Evolutionary conservation across 2,113 vertebrate genomes (phyloP), one percentile per base, ranked within the genome.

Genomic region (Aleadryas rufinucha): DNA sequence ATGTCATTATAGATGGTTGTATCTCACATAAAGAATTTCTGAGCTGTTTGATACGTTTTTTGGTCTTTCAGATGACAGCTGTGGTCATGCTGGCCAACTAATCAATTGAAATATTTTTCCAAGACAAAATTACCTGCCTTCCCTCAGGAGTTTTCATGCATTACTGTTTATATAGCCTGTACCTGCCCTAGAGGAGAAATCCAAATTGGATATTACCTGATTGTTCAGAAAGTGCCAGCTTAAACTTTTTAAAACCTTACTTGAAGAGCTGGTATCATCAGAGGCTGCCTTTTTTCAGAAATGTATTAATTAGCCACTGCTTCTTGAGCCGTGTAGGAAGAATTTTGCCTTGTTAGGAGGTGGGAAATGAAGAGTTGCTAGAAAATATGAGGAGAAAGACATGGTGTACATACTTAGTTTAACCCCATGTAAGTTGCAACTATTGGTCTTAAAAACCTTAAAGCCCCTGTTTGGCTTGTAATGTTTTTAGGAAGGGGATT

Each of bases 31-130:
- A 37, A 87, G 15, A 82, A 57, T 70, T 74, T 47, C 30, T 77
- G 59, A 81, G 41, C 16, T 35, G 28, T 64, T 72, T 33, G 22
- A 39, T 63, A 11, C 0, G 0, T 15, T 1, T 83, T 77, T 57
- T 84, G 45, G 35, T 74, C 42, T 69, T 39, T 31, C 14, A 33
- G 26, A 22, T 80, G 41, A 26, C 5, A 37, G 20, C 42, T 87
- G 28, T 2, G 2, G 23, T 23, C 12, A 7, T 53, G 17, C 18
- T 89, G 45, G 56, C 39, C 33, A 81, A 10, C 11, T 79, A 22
- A 57, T 24, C 24, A 64, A 9, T 16, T 75, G 33, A 59, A 69
- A 11, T 56, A 1, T 45, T 93, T 50, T 80, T 52, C 7, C n/a
- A 45, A 56, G 50, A 27, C 0, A 16, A 69, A 69, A 50, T 30